Percentiles rank a stretch among this genome's conserved stretches.
Conservation (phyloP, 1,140 invertebrate genomes). For the Drosophila subobscura region DNA sequence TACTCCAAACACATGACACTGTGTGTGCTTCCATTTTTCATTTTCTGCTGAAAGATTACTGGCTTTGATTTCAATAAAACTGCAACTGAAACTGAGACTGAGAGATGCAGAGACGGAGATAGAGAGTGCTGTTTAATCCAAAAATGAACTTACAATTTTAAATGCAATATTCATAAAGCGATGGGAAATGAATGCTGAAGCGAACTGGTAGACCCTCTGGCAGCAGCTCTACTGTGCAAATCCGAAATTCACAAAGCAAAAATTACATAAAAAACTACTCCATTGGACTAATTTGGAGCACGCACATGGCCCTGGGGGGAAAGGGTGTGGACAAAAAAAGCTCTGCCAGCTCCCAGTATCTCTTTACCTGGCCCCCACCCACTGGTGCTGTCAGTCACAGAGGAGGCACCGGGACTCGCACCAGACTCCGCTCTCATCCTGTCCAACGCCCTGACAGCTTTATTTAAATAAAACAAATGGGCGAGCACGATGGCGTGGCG, state of each 20-base stretch:
- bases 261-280: slow-evolving; percentile 63
- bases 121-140: no score
- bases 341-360: background rate
- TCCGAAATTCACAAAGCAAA: slow-evolving; percentile 50
- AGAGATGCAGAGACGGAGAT: background rate
- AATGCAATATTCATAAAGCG: slow-evolving; percentile 2
- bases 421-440: background rate
- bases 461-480: slow-evolving; percentile 76
- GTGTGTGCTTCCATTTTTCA: slow-evolving; percentile 21
- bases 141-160: background rate
- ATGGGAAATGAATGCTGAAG: background rate
- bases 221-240: slow-evolving; percentile 12
- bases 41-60: slow-evolving; percentile 13
- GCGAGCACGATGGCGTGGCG: slow-evolving; percentile 35
- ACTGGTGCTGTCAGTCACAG: slow-evolving; percentile 37
- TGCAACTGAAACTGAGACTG: background rate
- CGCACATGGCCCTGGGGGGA: slow-evolving; percentile 27
- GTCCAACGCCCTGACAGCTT: slow-evolving; percentile 63
- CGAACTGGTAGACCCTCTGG: slow-evolving; percentile 7
- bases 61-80: slow-evolving; percentile 7
- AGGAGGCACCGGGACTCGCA: slow-evolving; percentile 23
- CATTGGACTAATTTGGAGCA: slow-evolving; percentile 53
- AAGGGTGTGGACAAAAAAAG: slow-evolving; percentile 3
- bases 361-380: background rate
- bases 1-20: background rate